These are phyloP conservation scores for Catharus minimus DNA, from an alignment of 2,113 vertebrate species.

Conservation along the genomic window DNA sequence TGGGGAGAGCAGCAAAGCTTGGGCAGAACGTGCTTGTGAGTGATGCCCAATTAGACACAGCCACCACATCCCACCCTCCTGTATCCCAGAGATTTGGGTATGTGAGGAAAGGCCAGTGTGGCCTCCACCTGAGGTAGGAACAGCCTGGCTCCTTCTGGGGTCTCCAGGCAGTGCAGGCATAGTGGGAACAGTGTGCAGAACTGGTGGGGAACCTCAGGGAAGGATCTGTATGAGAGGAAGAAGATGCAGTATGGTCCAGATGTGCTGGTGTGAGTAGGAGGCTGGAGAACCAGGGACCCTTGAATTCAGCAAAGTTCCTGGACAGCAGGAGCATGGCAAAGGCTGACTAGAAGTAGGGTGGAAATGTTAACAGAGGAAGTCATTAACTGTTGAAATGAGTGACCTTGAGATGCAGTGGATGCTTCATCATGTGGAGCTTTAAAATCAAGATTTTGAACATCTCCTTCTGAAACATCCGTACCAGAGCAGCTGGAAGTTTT, in stretches of 20 bases:
- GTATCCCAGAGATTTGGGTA: neutral
- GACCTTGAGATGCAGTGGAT: neutral
- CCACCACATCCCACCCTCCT: neutral
- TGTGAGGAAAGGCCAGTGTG: accelerated
- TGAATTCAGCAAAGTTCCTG: neutral
- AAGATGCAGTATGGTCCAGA: neutral
- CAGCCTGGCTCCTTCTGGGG: neutral
- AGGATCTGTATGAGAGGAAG: neutral
- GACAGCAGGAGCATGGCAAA: neutral
- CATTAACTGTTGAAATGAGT: neutral
- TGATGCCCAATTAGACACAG: neutral
- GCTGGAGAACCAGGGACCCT: neutral
- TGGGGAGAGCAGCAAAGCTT: neutral
- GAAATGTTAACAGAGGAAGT: neutral
- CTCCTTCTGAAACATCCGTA: neutral
- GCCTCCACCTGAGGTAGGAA: neutral
- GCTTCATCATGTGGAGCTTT: neutral
- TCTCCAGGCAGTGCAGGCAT: neutral
- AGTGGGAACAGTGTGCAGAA: neutral
- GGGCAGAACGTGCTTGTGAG: neutral
- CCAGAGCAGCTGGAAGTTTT: neutral
- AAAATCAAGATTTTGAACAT: neutral
- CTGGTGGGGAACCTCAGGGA: neutral
- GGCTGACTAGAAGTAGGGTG: neutral
- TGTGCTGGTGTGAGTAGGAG: neutral